A percentile compares a stretch with the other conserved stretches of the same genome.
Conservation (phyloP, 1,140 invertebrate genomes). For the Sminthurides bifidus region DNA sequence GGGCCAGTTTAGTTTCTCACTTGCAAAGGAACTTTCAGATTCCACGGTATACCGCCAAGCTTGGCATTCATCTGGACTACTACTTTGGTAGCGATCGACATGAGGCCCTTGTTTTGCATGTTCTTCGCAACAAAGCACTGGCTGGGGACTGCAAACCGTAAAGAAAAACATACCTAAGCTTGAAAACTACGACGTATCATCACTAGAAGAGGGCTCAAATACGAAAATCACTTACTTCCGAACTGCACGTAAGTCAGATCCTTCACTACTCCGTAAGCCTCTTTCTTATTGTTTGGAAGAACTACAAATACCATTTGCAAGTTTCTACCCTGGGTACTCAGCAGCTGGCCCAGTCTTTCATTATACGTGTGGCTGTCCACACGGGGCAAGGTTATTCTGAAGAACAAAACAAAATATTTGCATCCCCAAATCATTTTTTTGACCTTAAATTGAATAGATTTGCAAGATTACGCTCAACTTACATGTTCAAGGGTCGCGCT, state of each 20-base stretch:
- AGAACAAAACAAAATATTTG: too few species aligned
- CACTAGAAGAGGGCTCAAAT: background rate
- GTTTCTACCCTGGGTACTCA: too few species aligned
- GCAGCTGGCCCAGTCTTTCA: too few species aligned
- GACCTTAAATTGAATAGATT: too few species aligned
- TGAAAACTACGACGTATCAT: too few species aligned
- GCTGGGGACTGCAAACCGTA: slow-evolving; percentile 33
- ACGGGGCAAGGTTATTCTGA: too few species aligned
- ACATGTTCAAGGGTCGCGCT: too few species aligned
- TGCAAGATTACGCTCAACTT: too few species aligned
- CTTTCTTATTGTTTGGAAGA: slow-evolving; percentile 52
- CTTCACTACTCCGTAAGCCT: slow-evolving; percentile 69
- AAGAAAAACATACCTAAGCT: slow-evolving; percentile 37
- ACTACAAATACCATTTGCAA: slow-evolving; percentile 53
- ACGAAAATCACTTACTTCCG: background rate
- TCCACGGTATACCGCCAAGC: slow-evolving; percentile 48
- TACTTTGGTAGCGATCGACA: slow-evolving; percentile 46
- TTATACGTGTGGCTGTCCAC: too few species aligned
- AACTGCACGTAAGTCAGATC: slow-evolving; percentile 64
- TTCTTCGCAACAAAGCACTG: slow-evolving; percentile 15
- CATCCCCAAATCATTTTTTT: too few species aligned
- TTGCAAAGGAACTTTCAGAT: slow-evolving; percentile 38
- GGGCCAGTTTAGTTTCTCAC: slow-evolving; percentile 31
- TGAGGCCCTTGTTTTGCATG: slow-evolving; percentile 36
- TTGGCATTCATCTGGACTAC: slow-evolving; percentile 49